A percentile compares a stretch with the other conserved stretches of the same genome.
Evolutionary conservation across 2,888 invertebrate species (phyloP).

Genomic region (Epirrhoe tristata): DNA sequence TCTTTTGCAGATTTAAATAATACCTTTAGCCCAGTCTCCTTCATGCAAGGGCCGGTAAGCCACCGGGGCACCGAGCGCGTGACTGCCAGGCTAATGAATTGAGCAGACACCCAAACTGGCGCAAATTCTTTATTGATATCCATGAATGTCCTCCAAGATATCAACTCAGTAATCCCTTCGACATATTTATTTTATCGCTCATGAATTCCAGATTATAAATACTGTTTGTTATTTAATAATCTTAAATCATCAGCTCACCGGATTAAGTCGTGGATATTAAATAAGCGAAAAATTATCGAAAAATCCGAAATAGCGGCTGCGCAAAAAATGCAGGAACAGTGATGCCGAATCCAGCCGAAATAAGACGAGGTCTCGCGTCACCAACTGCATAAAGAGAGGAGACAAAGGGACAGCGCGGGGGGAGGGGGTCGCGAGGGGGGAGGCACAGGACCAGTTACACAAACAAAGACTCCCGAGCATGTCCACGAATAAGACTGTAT

Average conservation of each 20-base stretch:
- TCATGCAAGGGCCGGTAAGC: slow-evolving; percentile 65
- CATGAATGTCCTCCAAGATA: slow-evolving; percentile 33
- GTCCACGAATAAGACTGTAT: slow-evolving; percentile 81
- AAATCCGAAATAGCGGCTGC: slow-evolving; percentile 51
- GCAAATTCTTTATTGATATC: slow-evolving; percentile 38
- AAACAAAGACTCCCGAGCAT: slow-evolving; percentile 82
- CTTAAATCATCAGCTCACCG: slow-evolving; percentile 40
- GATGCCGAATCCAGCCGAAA: slow-evolving; percentile 69
- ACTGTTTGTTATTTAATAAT: slow-evolving; percentile 20
- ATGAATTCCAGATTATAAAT: slow-evolving; percentile 31
- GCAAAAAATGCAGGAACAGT: slow-evolving; percentile 56
- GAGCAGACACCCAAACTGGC: slow-evolving; percentile 52
- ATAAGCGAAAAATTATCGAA: slow-evolving; percentile 40
- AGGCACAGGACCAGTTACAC: slow-evolving; percentile 72
- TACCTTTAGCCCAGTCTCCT: slow-evolving; percentile 37
- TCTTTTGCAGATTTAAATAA: neutral
- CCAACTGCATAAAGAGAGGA: slow-evolving; percentile 77
- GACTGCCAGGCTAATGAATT: slow-evolving; percentile 64
- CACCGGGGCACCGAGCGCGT: slow-evolving; percentile 51
- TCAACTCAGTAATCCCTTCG: slow-evolving; percentile 30
- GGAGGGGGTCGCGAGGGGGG: slow-evolving; percentile 48
- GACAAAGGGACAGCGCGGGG: slow-evolving; percentile 72
- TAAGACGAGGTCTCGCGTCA: slow-evolving; percentile 73
- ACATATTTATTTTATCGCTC: slow-evolving; percentile 22
- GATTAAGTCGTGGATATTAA: slow-evolving; percentile 36